Evolutionary conservation across 1,140 invertebrate genomes (phyloP).

Genomic region (Diorhabda carinulata): DNA sequence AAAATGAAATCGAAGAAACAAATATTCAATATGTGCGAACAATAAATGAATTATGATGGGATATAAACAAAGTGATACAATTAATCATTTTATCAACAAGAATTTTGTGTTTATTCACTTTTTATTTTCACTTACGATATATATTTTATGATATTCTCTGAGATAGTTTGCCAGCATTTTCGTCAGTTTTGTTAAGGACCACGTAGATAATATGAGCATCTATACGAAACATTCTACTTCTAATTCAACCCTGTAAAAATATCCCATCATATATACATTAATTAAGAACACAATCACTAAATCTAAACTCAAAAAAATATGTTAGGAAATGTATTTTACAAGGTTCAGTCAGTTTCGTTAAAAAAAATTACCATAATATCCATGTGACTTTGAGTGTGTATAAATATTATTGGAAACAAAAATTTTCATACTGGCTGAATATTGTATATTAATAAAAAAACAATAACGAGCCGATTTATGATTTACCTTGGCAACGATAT

Average conservation of each 20-base stretch:
- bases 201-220: constrained; percentile 23
- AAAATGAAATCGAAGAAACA: no score
- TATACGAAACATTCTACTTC: constrained; percentile 34
- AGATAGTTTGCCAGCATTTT: constrained; percentile 25
- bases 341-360: no score
- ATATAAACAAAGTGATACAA: no score
- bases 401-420: no score
- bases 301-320: background rate
- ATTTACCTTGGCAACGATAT: constrained; percentile 41
- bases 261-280: constrained; percentile 14
- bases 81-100: no score
- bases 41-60: no score
- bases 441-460: no score
- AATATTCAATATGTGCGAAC: no score
- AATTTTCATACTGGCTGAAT: no score
- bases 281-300: constrained; percentile 5
- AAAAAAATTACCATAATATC: background rate
- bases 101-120: background rate
- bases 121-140: constrained; percentile 14
- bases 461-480: background rate
- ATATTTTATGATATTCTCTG: background rate
- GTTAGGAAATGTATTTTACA: background rate
- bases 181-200: constrained; percentile 12
- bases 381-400: no score
- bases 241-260: constrained; percentile 37